Evolutionary conservation across 1,140 invertebrate genomes (phyloP).

Genomic region (Heliothis virescens): DNA sequence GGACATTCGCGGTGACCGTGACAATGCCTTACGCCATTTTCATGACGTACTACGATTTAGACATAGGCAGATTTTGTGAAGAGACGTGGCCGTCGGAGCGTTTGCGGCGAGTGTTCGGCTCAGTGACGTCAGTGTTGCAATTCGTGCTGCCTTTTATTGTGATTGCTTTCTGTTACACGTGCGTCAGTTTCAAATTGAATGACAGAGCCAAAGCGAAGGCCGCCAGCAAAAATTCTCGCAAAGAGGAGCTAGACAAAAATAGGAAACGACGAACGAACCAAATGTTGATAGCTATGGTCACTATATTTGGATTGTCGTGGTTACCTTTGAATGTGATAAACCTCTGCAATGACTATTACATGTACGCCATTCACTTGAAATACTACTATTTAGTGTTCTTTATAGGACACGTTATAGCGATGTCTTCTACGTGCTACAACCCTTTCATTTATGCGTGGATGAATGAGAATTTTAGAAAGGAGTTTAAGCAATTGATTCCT

Average conservation of each 20-base stretch:
- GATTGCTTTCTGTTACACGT: constrained; percentile 97
- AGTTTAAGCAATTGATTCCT: constrained; percentile 95
- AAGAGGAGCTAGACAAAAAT: constrained; percentile 92
- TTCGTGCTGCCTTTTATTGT: constrained; percentile 98
- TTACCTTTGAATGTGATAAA: constrained; percentile 97
- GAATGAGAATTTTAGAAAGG: constrained; percentile 99
- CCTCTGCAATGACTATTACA: constrained; percentile 94
- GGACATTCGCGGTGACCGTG: constrained; percentile 95
- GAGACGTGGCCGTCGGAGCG: constrained; percentile 96
- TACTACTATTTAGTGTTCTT: constrained; percentile 96
- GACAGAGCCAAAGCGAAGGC: constrained; percentile 92
- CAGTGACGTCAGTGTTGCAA: constrained; percentile 95
- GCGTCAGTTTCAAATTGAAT: constrained; percentile 95
- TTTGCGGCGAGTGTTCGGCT: constrained; percentile 93
- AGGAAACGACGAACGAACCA: constrained; percentile 93
- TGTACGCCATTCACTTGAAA: constrained; percentile 89
- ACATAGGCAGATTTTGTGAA: constrained; percentile 90
- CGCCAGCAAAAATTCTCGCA: constrained; percentile 90
- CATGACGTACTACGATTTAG: constrained; percentile 86
- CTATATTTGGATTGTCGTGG: constrained; percentile 98
- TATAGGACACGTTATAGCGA: constrained; percentile 96
- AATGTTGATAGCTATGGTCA: constrained; percentile 99
- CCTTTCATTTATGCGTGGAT: constrained; percentile 97
- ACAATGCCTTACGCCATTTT: constrained; percentile 98
- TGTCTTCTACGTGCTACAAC: constrained; percentile 99